Base-by-base conservation (phyloP, 2,888 invertebrate species). In the Flexamia atlantica region DNA sequence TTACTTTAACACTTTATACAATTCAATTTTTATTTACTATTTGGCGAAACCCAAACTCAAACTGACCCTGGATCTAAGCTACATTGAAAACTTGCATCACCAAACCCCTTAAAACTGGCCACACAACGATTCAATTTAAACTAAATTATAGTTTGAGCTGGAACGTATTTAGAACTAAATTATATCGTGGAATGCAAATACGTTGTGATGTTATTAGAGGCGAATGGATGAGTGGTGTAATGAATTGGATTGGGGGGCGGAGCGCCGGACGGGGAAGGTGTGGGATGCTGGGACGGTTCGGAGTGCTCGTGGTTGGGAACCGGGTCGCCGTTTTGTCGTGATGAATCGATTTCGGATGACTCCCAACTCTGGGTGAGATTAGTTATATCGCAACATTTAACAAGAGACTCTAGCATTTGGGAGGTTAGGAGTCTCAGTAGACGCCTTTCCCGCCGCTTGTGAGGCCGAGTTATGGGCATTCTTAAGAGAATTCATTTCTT, bases 301-400 rank as follows among this genome's bases (percentile, higher is more conserved):
- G n/a, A 20, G 53, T 14, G 28, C n/a, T 70, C 32, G 28, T 5
- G 10, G 7, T 3, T 32, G 10, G 70, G 42, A 74, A 74, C 32
- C 76, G 28, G 76, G 76, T 46, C 76, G 17, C 76, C 76, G 25
- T 42, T 14, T 28, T 1, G n/a, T 30, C 14, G 57, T 83, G 82
- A 83, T 83, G 50, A 74, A 83, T 83, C n/a, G 82, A 36, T 74
- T 57, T 57, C n/a, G 82, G 74, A 83, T 83, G 82, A 83, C 82
- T 74, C 74, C 74, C 74, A 28, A 40, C 46, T 32, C 14, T 68
- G 20, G 36, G 57, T 74, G 50, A 57, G 82, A 74, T 83, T 74
- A 32, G 74, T 83, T 83, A 23, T 83, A 57, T 74, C 57, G 57
- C 32, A 32, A 57, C 28, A 17, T 23, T 53, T 42, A 25, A 2